Evolutionary conservation across 2,797 vertebrate species (phyloP), one percentile per base, ranked within the genome.

Genomic region (Gouania willdenowi): DNA sequence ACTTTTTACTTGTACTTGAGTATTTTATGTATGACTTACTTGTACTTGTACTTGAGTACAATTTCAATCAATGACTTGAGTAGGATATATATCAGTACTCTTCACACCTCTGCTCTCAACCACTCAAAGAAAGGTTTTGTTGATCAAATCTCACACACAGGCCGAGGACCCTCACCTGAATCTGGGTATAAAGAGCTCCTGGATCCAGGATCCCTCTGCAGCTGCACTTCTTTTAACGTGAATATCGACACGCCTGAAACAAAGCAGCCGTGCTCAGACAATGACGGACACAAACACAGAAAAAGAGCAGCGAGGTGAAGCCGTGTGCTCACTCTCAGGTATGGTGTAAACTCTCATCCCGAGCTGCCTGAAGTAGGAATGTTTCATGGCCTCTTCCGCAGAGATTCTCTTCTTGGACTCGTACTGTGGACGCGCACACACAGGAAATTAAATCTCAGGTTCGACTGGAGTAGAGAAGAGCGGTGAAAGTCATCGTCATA

Each of bases 151-250:
- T n/a, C n/a, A n/a, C n/a, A n/a, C n/a, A n/a, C n/a, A n/a, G n/a
- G n/a, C n/a, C n/a, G n/a, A n/a, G n/a, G n/a, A n/a, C n/a, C n/a
- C n/a, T 24, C 79, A 99, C 95, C 92, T 84, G 94, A 92, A 76
- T 99, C 97, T 55, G 93, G 90, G 80, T 97, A 97, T 8, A 93
- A 91, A 53, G 94, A 91, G 87, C 90, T 98, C 87, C 94, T 91
- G 89, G 95, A 98, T 77, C 97, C 97, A n/a, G 94, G 96, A 70
- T 99, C 97, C 87, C 94, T 92, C 83, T 98, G 96, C 80, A 99
- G 82, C 34, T 98, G 95, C 81, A 99, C 89, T 71, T 98, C 97
- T 86, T 97, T 98, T 86, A 99, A 87, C 61, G 94, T 97, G 88
- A 99, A 99, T 89, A 99, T 92, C 29, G 97, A 98, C 48, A 93